Base-by-base conservation (phyloP, 2,113 vertebrate species). In the Podocnemis expansa region DNA sequence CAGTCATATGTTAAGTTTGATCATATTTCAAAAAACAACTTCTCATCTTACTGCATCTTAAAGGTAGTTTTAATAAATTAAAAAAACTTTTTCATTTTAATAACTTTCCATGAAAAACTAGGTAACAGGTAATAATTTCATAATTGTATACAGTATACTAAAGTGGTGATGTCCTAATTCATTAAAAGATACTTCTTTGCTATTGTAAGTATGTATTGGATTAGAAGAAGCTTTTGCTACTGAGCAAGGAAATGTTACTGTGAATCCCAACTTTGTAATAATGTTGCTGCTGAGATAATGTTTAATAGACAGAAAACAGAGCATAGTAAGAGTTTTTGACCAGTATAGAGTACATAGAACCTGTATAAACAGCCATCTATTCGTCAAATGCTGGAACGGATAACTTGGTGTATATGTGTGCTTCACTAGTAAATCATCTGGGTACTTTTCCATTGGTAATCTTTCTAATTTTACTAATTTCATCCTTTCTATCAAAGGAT, bases 1-100 rank as follows among this genome's bases (percentile, higher is more conserved):
- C 49, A 75, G 73, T 94, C 91, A 45, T 80, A 70, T 56, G 70
- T 93, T 85, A 25, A 54, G 38, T 94, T 90, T 91, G 41, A 60
- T 93, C 87, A 67, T 51, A 41, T 94, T 97, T 96, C 79, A 95
- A 73, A 92, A 95, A 94, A 87, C 49, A 96, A 34, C 31, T 25
- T 89, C 73, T 95, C 80, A 81, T 88, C 45, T 94, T 96, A 88
- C 47, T 85, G 12, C 55, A 19, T 34, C 67, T 84, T 94, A 58
- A 3, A 60, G 31, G 1, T 85, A 27, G 43, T 43, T 91, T 90
- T 88, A 43, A n/a, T 63, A 56, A 51, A 82, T 55, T 83, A 89
- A 67, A 76, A n/a, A 14, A 47, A 4, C 34, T 3, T 82, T 73
- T 51, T 0, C 56, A 38, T 70, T 3, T 5, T n/a, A 84, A 25